Evolutionary conservation across 2,888 invertebrate genomes (phyloP).

Genomic region (Allygus modestus): DNA sequence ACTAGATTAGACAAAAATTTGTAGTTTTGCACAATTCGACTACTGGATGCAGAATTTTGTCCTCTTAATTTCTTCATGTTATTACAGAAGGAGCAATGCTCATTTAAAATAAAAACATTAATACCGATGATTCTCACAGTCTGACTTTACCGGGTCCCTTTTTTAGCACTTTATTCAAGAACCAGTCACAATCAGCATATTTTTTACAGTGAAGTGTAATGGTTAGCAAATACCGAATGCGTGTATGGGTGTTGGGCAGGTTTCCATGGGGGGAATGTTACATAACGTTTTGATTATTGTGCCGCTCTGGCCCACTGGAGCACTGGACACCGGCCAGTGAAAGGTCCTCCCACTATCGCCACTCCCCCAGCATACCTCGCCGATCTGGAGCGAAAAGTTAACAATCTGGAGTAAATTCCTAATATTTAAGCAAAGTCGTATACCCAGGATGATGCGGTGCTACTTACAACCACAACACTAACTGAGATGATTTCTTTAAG

Average conservation of each 20-base stretch:
- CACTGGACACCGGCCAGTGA: conserved; percentile 6
- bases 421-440: too few relatives aligned
- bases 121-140: too few relatives aligned
- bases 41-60: too few relatives aligned
- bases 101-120: too few relatives aligned
- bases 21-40: too few relatives aligned
- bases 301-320: background rate
- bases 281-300: conserved; percentile 30
- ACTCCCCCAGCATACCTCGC: background rate
- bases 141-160: too few relatives aligned
- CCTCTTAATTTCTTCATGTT: too few relatives aligned
- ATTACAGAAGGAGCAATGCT: too few relatives aligned
- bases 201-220: conserved; percentile 14
- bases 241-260: conserved; percentile 26
- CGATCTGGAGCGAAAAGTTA: background rate
- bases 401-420: background rate
- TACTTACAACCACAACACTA: too few relatives aligned
- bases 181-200: background rate
- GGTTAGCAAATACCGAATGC: background rate
- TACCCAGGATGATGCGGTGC: too few relatives aligned
- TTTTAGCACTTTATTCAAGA: conserved; percentile 14
- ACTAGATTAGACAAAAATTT: too few relatives aligned
- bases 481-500: too few relatives aligned
- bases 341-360: conserved; percentile 24
- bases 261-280: conserved; percentile 16